Evolutionary conservation across 1,140 invertebrate genomes (phyloP).

Genomic region (Mercenaria mercenaria): DNA sequence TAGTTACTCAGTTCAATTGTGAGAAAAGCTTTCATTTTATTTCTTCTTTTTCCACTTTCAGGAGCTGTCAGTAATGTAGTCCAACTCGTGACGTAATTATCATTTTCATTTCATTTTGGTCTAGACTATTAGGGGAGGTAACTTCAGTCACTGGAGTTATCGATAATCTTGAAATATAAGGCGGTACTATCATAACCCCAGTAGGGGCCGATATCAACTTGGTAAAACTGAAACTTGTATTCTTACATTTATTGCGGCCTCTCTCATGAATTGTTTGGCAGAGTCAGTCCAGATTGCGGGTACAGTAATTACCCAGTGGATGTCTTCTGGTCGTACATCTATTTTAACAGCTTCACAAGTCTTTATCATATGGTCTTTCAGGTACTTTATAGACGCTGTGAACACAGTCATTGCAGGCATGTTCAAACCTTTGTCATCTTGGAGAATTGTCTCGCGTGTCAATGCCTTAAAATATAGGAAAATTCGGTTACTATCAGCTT

Average conservation of each 20-base stretch:
- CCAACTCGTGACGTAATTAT: too few species aligned
- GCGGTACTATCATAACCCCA: too few species aligned
- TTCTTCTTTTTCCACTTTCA: too few species aligned
- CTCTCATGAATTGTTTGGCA: constrained; percentile 60
- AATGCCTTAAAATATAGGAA: not conserved
- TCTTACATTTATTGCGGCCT: constrained; percentile 51
- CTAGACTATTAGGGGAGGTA: too few species aligned
- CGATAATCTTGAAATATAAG: too few species aligned
- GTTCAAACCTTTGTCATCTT: constrained; percentile 12
- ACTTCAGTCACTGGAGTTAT: not conserved
- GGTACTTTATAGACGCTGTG: constrained; percentile 51
- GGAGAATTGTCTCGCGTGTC: not conserved
- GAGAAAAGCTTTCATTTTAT: too few species aligned
- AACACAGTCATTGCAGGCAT: constrained; percentile 66
- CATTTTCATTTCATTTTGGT: too few species aligned
- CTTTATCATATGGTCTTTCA: constrained; percentile 49
- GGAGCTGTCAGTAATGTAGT: too few species aligned
- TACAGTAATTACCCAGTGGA: constrained; percentile 53
- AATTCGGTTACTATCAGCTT: too few species aligned
- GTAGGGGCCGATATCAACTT: too few species aligned
- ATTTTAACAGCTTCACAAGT: not conserved
- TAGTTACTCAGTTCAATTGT: too few species aligned
- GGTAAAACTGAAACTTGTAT: too few species aligned
- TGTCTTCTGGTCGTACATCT: not conserved
- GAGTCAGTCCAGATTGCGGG: constrained; percentile 56